A percentile compares a stretch with the other conserved stretches of the same genome.
Conservation (phyloP, 1,140 invertebrate genomes). For the Pollicipes pollicipes region DNA sequence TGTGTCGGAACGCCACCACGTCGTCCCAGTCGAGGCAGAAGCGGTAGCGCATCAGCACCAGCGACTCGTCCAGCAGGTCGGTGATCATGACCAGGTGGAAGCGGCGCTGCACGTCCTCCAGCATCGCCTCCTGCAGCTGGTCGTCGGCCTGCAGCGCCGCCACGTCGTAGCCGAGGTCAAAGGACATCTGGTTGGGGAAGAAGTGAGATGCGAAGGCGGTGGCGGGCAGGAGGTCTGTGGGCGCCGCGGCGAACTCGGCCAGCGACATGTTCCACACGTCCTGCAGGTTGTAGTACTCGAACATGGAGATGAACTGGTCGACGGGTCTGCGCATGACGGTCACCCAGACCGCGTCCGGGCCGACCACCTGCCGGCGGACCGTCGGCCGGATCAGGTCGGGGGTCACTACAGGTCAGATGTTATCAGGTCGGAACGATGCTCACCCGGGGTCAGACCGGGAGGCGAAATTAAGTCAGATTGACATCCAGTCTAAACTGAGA, state of each 20-base stretch:
- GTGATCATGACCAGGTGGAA: constrained; percentile 34
- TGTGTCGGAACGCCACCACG: constrained; percentile 27
- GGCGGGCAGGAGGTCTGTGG: neutral
- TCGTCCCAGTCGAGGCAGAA: constrained; percentile 32
- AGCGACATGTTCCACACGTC: constrained; percentile 2
- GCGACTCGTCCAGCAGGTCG: constrained; percentile 34
- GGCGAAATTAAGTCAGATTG: no score
- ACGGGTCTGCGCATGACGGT: constrained; percentile 22
- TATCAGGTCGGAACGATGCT: no score
- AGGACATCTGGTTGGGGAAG: constrained; percentile 6
- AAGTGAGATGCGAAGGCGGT: neutral
- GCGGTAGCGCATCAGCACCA: constrained; percentile 29
- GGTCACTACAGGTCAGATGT: no score
- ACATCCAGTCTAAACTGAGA: no score
- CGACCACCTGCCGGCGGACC: constrained; percentile 19
- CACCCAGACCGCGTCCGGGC: constrained; percentile 19
- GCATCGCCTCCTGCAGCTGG: neutral
- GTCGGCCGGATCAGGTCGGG: constrained; percentile 20
- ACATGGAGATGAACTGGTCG: constrained; percentile 22
- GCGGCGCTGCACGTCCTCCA: constrained; percentile 15
- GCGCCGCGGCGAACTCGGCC: neutral
- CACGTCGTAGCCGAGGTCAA: constrained; percentile 5
- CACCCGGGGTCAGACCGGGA: no score
- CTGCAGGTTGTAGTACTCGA: constrained; percentile 18
- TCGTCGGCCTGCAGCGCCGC: neutral